Conservation (phyloP, 2,888 invertebrate genomes). For the Protodeltote pygarga region DNA sequence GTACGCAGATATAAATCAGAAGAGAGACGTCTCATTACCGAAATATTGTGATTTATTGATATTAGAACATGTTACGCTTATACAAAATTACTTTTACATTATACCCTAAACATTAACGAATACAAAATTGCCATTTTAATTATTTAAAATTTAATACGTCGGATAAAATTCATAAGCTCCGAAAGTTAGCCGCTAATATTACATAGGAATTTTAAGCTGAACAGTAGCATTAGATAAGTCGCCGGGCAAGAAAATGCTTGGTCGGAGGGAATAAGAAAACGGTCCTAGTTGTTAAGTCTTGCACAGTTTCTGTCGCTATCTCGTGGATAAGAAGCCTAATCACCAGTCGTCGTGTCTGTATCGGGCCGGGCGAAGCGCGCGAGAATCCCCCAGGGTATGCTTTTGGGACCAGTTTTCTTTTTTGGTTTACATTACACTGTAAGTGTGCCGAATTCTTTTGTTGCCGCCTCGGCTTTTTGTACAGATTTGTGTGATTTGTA, state of each 20-base stretch:
- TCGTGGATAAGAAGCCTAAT: conserved; percentile 86
- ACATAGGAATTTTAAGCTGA: conserved; percentile 81
- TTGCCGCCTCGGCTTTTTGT: conserved; percentile 76
- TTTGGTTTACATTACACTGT: conserved; percentile 85
- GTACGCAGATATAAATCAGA: conserved; percentile 79
- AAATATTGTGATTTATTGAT: conserved; percentile 63
- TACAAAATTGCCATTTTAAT: conserved; percentile 39
- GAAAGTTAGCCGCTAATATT: conserved; percentile 73
- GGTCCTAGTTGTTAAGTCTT: conserved; percentile 87
- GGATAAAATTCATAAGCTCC: conserved; percentile 67
- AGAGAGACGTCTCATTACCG: conserved; percentile 81
- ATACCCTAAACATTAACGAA: conserved; percentile 11
- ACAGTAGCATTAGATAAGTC: conserved; percentile 82
- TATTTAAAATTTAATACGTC: conserved; percentile 41
- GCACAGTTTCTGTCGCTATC: conserved; percentile 87
- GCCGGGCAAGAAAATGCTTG: conserved; percentile 81
- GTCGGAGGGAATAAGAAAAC: conserved; percentile 85
- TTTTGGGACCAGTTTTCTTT: conserved; percentile 86
- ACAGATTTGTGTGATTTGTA: conserved; percentile 77
- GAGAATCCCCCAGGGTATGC: conserved; percentile 82
- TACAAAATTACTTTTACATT: neutral
- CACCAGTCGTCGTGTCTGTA: conserved; percentile 86
- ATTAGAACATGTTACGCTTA: conserved; percentile 11
- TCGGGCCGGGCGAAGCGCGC: conserved; percentile 80
- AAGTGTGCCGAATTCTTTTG: conserved; percentile 86